These are phyloP conservation scores for Spilogale gracilis DNA, from an alignment of 2,113 vertebrate genomes.

Conservation along the genomic window DNA sequence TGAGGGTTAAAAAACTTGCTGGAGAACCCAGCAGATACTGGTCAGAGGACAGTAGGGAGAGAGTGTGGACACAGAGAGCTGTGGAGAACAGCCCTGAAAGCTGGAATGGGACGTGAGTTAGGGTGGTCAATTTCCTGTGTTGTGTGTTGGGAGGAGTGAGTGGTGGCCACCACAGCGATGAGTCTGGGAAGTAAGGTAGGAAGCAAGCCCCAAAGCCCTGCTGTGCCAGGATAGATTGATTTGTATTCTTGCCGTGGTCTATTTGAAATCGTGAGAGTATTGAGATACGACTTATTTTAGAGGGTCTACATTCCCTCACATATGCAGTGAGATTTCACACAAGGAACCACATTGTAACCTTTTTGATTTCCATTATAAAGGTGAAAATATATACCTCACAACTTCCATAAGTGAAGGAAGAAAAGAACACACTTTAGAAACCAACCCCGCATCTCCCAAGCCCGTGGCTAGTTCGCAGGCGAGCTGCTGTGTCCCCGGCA, in stretches of 20 bases:
- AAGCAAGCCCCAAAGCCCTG: neutral
- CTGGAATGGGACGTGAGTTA: neutral
- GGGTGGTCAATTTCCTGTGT: neutral
- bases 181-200: neutral
- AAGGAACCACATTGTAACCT: neutral
- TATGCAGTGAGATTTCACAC: neutral
- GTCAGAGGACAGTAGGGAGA: neutral
- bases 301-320: neutral
- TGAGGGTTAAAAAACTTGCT: neutral
- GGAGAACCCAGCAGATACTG: neutral
- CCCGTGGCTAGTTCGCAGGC: neutral
- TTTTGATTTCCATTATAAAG: neutral
- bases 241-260: neutral
- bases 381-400: neutral
- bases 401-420: neutral
- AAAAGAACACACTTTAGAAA: neutral
- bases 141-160: neutral
- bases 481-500: neutral
- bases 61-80: rapidly evolving
- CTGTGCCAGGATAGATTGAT: neutral
- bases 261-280: neutral
- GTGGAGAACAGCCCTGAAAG: neutral
- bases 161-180: neutral
- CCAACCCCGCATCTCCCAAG: neutral
- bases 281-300: neutral